phyloP scores from a whole-genome alignment of 2,888 invertebrate genomes.

The Plagodis dolabraria region DNA sequence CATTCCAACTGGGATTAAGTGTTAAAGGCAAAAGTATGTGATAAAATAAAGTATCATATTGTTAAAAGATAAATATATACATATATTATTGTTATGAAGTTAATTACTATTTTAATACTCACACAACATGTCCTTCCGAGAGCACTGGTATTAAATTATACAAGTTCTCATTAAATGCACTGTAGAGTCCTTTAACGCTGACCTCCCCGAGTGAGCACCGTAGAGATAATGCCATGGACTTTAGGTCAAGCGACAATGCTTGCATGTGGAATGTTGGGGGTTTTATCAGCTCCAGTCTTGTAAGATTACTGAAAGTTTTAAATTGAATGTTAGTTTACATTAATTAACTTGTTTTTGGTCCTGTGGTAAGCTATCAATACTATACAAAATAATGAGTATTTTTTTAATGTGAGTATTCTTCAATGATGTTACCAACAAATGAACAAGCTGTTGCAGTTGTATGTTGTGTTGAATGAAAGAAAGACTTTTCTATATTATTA shows the following conservation, averaged over 20 bases:
- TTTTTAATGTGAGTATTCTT: too few relatives aligned
- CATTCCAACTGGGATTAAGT: too few relatives aligned
- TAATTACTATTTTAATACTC: slow-evolving; percentile 46
- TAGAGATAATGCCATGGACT: slow-evolving; percentile 70
- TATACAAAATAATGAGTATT: too few relatives aligned
- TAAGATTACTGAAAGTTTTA: slow-evolving; percentile 64
- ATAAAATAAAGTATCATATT: too few relatives aligned
- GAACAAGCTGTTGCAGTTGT: too few relatives aligned
- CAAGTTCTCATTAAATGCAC: slow-evolving; percentile 78
- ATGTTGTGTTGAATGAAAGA: too few relatives aligned
- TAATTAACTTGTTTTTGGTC: too few relatives aligned
- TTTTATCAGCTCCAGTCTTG: slow-evolving; percentile 69
- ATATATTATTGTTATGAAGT: neutral
- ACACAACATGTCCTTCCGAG: slow-evolving; percentile 79
- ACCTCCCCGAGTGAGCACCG: slow-evolving; percentile 77
- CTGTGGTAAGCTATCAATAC: too few relatives aligned
- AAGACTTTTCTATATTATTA: too few relatives aligned
- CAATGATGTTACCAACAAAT: too few relatives aligned
- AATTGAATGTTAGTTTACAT: too few relatives aligned
- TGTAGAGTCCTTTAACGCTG: slow-evolving; percentile 72
- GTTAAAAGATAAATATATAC: neutral
- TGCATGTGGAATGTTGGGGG: slow-evolving; percentile 77
- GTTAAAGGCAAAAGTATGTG: too few relatives aligned
- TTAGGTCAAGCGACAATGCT: slow-evolving; percentile 65
- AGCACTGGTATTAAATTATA: slow-evolving; percentile 77